Evolutionary conservation across 2,888 invertebrate genomes (phyloP), one percentile per base, ranked within the genome.

Genomic region (Trichopoda pennipes): DNA sequence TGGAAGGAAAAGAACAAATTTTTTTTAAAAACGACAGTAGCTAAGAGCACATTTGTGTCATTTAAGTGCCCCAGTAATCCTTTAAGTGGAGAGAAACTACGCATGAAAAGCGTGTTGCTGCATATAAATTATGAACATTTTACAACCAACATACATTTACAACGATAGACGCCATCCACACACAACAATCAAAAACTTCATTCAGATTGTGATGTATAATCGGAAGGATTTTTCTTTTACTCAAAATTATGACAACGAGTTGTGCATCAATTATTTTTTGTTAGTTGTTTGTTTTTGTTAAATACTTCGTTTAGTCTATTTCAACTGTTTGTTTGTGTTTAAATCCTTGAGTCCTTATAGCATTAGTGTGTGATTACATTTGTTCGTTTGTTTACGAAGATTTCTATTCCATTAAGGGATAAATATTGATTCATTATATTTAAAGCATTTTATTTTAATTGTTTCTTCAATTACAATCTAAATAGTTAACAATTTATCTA

Each of bases 41-140:
- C 53, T 66, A 74, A 74, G 66, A 51, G 61, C 49, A 80, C 64
- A 74, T 73, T 84, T 80, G 70, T 81, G 79, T 55, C 75, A 63
- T 68, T 83, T 80, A 83, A 83, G 81, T 75, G 74, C 79, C 70
- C 61, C 83, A 83, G 83, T 85, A 85, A 85, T 84, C 85, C 83
- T 64, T 84, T 82, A 84, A 85, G 84, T 85, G 84, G 81, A 69
- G 84, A 78, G 72, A 83, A 78, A 69, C 82, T 80, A 80, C 68
- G 81, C 76, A 80, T 74, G 73, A 78, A 73, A 76, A 81, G 81
- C 85, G 84, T 85, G 85, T 79, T 85, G 76, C 68, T 84, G 85
- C 85, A 85, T 85, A 85, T 81, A 85, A 85, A 84, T 85, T 84
- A 83, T 85, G 82, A 66, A 60, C 23, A 64, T 75, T 84, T 73